Evolutionary conservation across 2,797 vertebrate species (phyloP).

Genomic region (Darevskia mixta): DNA sequence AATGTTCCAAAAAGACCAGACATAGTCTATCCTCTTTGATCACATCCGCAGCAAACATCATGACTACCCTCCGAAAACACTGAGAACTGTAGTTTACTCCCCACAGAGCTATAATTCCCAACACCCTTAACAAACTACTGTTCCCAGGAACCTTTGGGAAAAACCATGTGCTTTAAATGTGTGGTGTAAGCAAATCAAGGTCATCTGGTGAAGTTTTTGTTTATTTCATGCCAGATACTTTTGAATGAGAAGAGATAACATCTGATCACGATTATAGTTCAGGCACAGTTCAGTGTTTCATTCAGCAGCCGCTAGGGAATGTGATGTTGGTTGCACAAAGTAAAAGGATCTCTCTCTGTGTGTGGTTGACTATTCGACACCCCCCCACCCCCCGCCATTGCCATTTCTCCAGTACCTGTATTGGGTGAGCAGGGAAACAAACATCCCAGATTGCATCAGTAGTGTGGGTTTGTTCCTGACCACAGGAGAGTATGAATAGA

Average conservation of each 20-base stretch:
- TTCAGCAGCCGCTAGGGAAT: background rate
- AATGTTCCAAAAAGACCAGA: too few relatives aligned
- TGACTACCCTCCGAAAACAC: too few relatives aligned
- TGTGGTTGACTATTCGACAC: background rate
- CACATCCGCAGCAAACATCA: too few relatives aligned
- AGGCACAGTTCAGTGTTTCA: background rate
- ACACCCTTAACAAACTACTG: too few relatives aligned
- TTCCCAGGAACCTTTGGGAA: too few relatives aligned
- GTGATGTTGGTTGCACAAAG: too few relatives aligned
- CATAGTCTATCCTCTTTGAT: too few relatives aligned
- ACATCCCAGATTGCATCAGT: background rate
- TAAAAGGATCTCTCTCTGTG: background rate
- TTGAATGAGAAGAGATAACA: background rate
- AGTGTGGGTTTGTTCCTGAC: background rate
- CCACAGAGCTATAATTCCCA: too few relatives aligned
- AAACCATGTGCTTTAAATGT: too few relatives aligned
- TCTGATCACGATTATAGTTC: background rate
- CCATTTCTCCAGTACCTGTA: background rate
- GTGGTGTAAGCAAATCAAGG: too few relatives aligned
- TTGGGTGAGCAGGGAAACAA: too few relatives aligned
- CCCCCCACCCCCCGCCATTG: background rate
- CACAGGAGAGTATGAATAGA: background rate
- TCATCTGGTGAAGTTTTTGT: background rate
- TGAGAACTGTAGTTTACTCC: too few relatives aligned
- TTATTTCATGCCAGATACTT: background rate